Base-by-base conservation (phyloP, 2,113 vertebrate genomes). In the Lipophrys pholis region DNA sequence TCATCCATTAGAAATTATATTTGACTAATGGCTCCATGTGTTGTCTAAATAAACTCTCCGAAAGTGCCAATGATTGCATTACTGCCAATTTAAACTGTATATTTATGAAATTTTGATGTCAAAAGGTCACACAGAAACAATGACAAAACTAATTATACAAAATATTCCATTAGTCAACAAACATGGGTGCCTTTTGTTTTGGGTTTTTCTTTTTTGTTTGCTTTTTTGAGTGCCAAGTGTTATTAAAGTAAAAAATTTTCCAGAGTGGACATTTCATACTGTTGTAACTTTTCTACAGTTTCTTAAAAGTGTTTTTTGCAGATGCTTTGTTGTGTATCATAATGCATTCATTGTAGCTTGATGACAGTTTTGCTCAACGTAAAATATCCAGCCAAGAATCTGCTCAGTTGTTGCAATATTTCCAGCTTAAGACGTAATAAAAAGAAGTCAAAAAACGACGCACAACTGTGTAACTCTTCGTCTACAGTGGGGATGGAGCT, bases 241-340 rank as follows among this genome's bases (percentile, higher is more conserved):
- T 77, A 60, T 58, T 70, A 11, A 41, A 69, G 67, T 78, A 30
- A 21, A 49, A 14, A n/a, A 53, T 82, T 80, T 76, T 78, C 65
- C 70, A 69, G 35, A 45, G 60, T 36, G 43, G 48, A 78, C 73
- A 75, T 88, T 90, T 92, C 80, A 73, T 82, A 89, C 78, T 56
- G 67, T 84, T 82, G 72, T 64, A 63, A 81, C 75, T 90, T 92
- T 92, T 90, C 77, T 90, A 90, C 77, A 21, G 65, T 89, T 90
- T 89, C 87, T 78, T 78, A 86, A 90, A 83, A 82, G 63, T 87
- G 76, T 81, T 77, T 53, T 78, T 85, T 84, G 62, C 75, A 80
- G 55, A 73, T 79, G 83, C 73, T 72, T 74, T 77, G 53, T 77
- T 49, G 73, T 85, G 78, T 78, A 53, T 77, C 61, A 60, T 58